A percentile compares a stretch with the other conserved stretches of the same genome.
These are phyloP conservation scores for Tapera naevia DNA, from an alignment of 2,797 vertebrate genomes.

Conservation along the genomic window DNA sequence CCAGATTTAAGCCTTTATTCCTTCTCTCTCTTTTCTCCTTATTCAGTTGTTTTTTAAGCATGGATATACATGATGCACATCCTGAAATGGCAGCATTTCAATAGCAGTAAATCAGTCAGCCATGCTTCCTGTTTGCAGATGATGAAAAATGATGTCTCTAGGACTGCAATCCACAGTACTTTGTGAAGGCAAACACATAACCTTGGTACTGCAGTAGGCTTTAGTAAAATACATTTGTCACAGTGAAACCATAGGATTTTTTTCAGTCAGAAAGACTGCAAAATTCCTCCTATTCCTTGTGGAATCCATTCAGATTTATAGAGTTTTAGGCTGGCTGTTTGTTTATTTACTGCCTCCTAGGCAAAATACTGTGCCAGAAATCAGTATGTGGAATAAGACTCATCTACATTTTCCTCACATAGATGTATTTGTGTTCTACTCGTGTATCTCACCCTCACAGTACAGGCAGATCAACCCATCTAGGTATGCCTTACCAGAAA, in stretches of 20 bases:
- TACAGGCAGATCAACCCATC: background rate
- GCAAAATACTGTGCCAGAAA: slow-evolving; percentile 12
- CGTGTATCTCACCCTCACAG: background rate
- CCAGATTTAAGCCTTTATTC: background rate
- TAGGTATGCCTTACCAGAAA: background rate
- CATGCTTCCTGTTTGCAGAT: background rate
- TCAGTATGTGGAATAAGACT: background rate
- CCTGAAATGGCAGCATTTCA: background rate
- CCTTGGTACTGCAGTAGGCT: background rate
- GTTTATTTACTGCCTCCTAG: slow-evolving; percentile 6
- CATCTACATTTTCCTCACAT: background rate
- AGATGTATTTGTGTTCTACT: background rate
- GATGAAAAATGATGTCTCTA: slow-evolving; percentile 28
- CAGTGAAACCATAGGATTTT: background rate
- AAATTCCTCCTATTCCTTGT: background rate
- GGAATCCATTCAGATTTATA: slow-evolving; percentile 1
- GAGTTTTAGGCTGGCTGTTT: background rate
- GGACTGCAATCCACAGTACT: background rate
- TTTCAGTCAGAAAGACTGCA: background rate
- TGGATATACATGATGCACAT: background rate
- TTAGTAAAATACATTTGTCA: slow-evolving; percentile 2
- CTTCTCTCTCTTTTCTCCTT: background rate
- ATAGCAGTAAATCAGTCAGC: background rate
- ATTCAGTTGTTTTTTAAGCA: background rate
- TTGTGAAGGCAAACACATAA: background rate